Percentiles rank a stretch among this genome's conserved stretches.
phyloP scores from a whole-genome alignment of 1,140 invertebrate genomes.

The Potamilus streckersoni region DNA sequence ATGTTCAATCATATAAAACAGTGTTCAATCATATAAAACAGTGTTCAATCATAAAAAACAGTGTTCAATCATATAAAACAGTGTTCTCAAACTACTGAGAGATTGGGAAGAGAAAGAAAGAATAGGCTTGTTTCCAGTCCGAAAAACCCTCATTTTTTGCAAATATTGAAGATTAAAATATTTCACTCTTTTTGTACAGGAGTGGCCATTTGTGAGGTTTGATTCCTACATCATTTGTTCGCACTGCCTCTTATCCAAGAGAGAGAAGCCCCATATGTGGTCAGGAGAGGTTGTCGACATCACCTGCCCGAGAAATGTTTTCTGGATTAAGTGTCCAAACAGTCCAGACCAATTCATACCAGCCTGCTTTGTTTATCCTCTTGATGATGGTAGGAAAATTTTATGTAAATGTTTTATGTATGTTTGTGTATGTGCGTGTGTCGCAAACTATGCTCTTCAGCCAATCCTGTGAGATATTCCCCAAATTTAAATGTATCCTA shows the following conservation, averaged over 20 bases:
- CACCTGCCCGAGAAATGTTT: conserved; percentile 45
- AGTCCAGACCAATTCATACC: conserved; percentile 41
- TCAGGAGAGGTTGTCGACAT: conserved; percentile 52
- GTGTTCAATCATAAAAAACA: too few relatives aligned
- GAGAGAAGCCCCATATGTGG: conserved; percentile 45
- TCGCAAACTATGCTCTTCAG: neutral
- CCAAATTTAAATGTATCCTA: too few relatives aligned
- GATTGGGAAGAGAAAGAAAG: too few relatives aligned
- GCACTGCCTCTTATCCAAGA: conserved; percentile 51
- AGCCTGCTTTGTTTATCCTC: conserved; percentile 53
- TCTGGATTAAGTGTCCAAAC: conserved; percentile 45
- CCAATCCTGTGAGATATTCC: too few relatives aligned
- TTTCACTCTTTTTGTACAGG: conserved; percentile 25
- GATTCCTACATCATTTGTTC: conserved; percentile 49
- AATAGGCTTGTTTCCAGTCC: too few relatives aligned
- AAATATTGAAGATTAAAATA: too few relatives aligned
- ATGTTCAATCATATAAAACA: too few relatives aligned
- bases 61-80: too few relatives aligned
- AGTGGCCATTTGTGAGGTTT: conserved; percentile 58
- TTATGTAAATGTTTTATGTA: neutral
- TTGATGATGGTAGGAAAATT: conserved; percentile 51
- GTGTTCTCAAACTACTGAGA: too few relatives aligned
- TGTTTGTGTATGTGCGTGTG: conserved; percentile 7
- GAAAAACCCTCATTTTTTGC: too few relatives aligned
- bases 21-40: too few relatives aligned